Evolutionary conservation across 1,140 invertebrate genomes (phyloP).

Genomic region (Drosophila bipectinata): DNA sequence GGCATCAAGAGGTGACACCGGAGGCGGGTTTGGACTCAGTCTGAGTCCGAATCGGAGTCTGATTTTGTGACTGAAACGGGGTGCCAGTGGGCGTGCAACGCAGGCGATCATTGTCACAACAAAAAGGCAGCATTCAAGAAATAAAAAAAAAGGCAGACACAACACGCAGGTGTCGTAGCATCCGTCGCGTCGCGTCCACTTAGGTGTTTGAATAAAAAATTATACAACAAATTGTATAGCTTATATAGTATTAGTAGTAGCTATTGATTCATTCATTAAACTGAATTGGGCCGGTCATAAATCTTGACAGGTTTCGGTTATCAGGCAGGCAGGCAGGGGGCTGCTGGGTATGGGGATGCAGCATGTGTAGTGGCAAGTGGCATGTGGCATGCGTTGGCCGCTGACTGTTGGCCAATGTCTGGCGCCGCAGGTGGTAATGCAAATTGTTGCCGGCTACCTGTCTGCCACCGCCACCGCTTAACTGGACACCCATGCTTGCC

Average conservation of each 20-base stretch:
- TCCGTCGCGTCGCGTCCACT: constrained; percentile 73
- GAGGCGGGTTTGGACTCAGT: background rate
- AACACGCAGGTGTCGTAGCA: constrained; percentile 77
- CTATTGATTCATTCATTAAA: constrained; percentile 71
- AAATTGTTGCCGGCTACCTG: constrained; percentile 43
- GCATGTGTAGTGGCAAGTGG: constrained; percentile 4
- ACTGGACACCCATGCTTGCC: background rate
- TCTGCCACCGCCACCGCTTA: constrained; percentile 7
- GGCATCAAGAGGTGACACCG: constrained; percentile 10
- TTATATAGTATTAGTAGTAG: background rate
- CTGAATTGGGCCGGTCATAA: constrained; percentile 66
- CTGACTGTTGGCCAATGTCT: constrained; percentile 44
- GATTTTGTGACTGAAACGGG: constrained; percentile 2
- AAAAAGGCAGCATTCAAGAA: constrained; percentile 7
- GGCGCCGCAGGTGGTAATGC: constrained; percentile 38
- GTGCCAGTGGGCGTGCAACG: constrained; percentile 62
- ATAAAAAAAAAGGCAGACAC: background rate
- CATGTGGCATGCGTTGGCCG: constrained; percentile 57
- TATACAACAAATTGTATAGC: background rate
- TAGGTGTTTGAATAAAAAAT: constrained; percentile 26
- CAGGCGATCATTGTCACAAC: constrained; percentile 76
- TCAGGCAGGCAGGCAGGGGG: no score
- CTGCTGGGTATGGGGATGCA: constrained; percentile 14
- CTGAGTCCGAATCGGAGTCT: background rate
- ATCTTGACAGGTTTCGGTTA: constrained; percentile 40